Percentiles rank a stretch among this genome's conserved stretches.
Conservation (phyloP, 2,113 vertebrate genomes). For the Chaetops frenatus region DNA sequence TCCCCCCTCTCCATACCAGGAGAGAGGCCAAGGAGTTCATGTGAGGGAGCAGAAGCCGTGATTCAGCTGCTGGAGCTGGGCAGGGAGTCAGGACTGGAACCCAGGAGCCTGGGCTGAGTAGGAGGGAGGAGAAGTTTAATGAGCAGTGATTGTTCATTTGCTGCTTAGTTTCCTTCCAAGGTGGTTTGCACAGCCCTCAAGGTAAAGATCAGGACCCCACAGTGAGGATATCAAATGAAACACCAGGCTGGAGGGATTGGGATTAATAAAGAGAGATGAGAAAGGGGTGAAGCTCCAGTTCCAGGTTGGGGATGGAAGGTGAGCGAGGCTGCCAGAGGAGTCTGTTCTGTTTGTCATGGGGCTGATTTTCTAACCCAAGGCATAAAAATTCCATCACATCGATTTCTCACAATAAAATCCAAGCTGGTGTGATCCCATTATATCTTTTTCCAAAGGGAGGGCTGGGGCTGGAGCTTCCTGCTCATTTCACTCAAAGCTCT, state of each 20-base stretch:
- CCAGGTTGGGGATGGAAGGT: neutral
- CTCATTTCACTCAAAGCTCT: rapidly evolving
- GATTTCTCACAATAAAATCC: neutral
- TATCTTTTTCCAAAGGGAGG: neutral
- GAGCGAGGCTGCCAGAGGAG: neutral
- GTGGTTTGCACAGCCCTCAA: neutral
- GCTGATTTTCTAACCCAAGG: neutral
- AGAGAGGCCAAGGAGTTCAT: neutral
- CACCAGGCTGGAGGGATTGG: neutral
- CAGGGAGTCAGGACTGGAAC: slow-evolving; percentile 22
- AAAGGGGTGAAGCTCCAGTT: neutral
- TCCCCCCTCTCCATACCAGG: rapidly evolving
- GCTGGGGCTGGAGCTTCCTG: neutral
- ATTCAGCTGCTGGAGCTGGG: slow-evolving; percentile 6
- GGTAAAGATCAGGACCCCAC: neutral
- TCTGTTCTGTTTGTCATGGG: neutral
- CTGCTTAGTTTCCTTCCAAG: neutral
- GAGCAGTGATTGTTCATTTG: slow-evolving; percentile 37
- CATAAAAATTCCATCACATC: neutral
- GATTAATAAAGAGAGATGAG: neutral
- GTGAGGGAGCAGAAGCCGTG: neutral
- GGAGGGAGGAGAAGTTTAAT: slow-evolving; percentile 34
- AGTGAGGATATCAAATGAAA: neutral
- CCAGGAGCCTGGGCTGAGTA: slow-evolving; percentile 20
- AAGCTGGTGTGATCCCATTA: neutral